A percentile compares a stretch with the other conserved stretches of the same genome.
Conservation (phyloP, 2,113 vertebrate species). For the Megaptera novaeangliae region DNA sequence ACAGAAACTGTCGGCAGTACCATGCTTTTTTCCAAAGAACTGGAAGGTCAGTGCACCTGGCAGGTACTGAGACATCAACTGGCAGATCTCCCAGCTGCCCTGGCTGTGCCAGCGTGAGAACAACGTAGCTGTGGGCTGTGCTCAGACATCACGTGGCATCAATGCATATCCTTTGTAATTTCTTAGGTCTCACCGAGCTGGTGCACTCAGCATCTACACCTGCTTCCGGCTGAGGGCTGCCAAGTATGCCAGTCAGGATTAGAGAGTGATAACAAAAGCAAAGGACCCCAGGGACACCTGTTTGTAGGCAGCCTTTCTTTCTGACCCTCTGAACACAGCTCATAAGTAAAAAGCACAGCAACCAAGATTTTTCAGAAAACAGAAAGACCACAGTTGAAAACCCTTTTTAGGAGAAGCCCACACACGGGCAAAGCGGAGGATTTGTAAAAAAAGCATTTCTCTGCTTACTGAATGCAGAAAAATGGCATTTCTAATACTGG, state of each 20-base stretch:
- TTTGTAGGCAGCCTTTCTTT: neutral
- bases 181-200: neutral
- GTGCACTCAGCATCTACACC: too few relatives aligned
- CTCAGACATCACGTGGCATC: neutral
- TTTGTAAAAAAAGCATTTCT: neutral
- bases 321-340: neutral
- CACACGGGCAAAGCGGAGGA: neutral
- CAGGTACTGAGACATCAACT: neutral
- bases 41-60: neutral
- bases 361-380: neutral
- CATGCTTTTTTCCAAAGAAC: neutral
- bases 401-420: neutral
- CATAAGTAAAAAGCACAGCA: neutral
- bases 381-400: neutral
- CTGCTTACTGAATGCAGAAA: neutral
- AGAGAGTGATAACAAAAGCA: fast-evolving
- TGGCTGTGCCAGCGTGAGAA: fast-evolving
- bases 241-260: neutral
- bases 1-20: too few relatives aligned
- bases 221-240: neutral
- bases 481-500: neutral
- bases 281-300: too few relatives aligned
- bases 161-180: fast-evolving
- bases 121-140: fast-evolving
- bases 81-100: neutral